Evolutionary conservation across 1,140 invertebrate genomes (phyloP), one percentile per base, ranked within the genome.

Genomic region (Ceratoteleas bidentatus): DNA sequence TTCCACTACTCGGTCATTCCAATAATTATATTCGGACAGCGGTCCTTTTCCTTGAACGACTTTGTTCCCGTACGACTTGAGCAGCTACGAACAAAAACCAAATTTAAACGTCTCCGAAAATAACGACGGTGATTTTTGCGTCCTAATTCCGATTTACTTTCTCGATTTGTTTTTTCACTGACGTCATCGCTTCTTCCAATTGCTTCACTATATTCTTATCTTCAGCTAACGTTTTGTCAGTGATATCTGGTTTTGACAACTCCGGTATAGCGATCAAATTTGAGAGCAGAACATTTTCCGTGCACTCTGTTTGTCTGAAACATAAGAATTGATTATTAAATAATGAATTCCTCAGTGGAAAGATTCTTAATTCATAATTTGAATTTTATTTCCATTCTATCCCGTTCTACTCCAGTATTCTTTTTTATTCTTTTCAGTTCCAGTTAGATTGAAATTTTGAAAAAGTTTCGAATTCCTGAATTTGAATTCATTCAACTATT

Each of bases 21-120:
- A 98, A 77, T 95, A 96, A 50, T 95, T 94, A 82, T 96, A 96
- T 86, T 97, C 96, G 0, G 95, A 94, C 56, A 97, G 91, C 0
- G 96, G 97, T 0, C 95, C 95, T 70, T 95, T 94, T 0, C 94
- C 95, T 49, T 93, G 91, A 0, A 94, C 93, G 40, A 88, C 87
- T 83, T 90, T 89, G 2, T 38, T 86, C 36, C 66, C 64, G 40
- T 86, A 90, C 9, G 76, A 77, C 10, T 89, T 83, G 13, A 91
- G 15, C 9, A 88, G 50, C 89, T 90, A 13, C 32, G 75, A 64
- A 40, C 14, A 32, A 61, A 14, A 57, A 45, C 13, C 10, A 10
- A 11, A 45, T n/a, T 6, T 2, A 10, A 45, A 45, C 5, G 43
- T 45, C 13, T 45, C 10, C 13, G 36, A 40, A 40, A 40, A 40